A percentile compares a stretch with the other conserved stretches of the same genome.
Conservation (phyloP, 2,888 invertebrate genomes). For the Mesodorylaimus sp. region DNA sequence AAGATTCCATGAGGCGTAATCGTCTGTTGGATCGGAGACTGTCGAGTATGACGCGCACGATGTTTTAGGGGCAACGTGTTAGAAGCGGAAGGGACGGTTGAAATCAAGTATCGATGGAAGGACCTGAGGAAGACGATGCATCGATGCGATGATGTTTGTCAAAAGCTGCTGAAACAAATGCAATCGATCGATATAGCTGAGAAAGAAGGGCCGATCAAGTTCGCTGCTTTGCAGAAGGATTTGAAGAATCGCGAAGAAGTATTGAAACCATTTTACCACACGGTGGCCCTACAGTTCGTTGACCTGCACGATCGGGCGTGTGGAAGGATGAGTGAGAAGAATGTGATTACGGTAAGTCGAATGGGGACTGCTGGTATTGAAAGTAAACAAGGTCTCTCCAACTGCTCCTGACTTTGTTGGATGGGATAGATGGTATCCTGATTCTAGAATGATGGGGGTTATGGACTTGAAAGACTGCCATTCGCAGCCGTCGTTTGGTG, state of each 20-base stretch:
- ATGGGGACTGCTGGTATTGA: slow-evolving; percentile 64
- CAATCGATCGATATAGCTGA: not conserved
- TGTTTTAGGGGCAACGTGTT: slow-evolving; percentile 64
- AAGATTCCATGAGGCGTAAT: too few species aligned
- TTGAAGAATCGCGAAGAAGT: slow-evolving; percentile 48
- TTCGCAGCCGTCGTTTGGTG: too few species aligned
- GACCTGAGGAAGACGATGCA: slow-evolving; percentile 79
- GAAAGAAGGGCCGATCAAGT: slow-evolving; percentile 73
- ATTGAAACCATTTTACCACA: slow-evolving; percentile 58
- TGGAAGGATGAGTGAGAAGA: slow-evolving; percentile 89
- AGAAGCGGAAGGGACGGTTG: slow-evolving; percentile 88
- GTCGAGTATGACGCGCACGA: too few species aligned
- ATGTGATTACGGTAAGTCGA: slow-evolving; percentile 48
- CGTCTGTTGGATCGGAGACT: too few species aligned
- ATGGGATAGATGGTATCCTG: too few species aligned
- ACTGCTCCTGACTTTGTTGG: too few species aligned
- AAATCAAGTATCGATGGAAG: slow-evolving; percentile 82
- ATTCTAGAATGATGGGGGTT: too few species aligned
- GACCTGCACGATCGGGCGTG: slow-evolving; percentile 94
- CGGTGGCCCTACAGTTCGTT: slow-evolving; percentile 77
- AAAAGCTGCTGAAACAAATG: not conserved
- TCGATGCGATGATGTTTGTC: slow-evolving; percentile 39
- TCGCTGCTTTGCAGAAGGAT: slow-evolving; percentile 35
- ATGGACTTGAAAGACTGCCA: too few species aligned
- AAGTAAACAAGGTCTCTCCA: too few species aligned